Percentiles rank a stretch among this genome's conserved stretches.
Conservation (phyloP, 2,888 invertebrate genomes). For the Lordiphosa andalusiaca region DNA sequence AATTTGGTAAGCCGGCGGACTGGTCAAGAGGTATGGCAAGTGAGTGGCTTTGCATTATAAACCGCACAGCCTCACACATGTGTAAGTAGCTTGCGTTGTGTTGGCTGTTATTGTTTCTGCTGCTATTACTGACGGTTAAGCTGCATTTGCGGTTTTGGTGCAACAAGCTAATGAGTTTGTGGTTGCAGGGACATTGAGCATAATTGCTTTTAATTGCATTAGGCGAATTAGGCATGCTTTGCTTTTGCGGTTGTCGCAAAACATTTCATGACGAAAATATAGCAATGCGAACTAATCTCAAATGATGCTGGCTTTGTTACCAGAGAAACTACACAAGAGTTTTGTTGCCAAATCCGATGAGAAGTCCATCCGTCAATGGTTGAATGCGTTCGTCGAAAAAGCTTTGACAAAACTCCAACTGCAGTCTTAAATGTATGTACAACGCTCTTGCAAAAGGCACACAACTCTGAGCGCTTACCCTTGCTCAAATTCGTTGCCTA, state of each 20-base stretch:
- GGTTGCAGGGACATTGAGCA: conserved; percentile 60
- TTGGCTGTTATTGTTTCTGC: conserved; percentile 16
- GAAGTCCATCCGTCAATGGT: too few species aligned
- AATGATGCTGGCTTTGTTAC: not conserved
- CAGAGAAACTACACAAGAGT: not conserved
- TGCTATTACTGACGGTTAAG: conserved; percentile 48
- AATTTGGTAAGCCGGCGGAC: conserved; percentile 29
- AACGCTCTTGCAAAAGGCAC: too few species aligned
- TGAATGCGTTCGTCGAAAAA: too few species aligned
- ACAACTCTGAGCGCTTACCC: too few species aligned
- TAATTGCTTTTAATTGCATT: conserved; percentile 75
- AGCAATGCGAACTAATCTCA: not conserved
- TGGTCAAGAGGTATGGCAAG: conserved; percentile 12
- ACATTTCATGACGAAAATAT: conserved; percentile 4
- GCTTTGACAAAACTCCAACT: too few species aligned
- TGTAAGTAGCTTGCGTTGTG: conserved; percentile 24
- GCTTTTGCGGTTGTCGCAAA: conserved; percentile 47
- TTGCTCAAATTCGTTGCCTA: too few species aligned
- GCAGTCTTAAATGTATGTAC: too few species aligned
- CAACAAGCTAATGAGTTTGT: conserved; percentile 73
- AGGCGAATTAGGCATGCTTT: conserved; percentile 67
- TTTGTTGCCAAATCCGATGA: too few species aligned
- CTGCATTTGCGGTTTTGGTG: conserved; percentile 50
- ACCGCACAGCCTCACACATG: conserved; percentile 8
- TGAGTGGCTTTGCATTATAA: conserved; percentile 27